These are phyloP conservation scores for Polypedilum pembai DNA, from an alignment of 1,140 invertebrate species.

Conservation along the genomic window DNA sequence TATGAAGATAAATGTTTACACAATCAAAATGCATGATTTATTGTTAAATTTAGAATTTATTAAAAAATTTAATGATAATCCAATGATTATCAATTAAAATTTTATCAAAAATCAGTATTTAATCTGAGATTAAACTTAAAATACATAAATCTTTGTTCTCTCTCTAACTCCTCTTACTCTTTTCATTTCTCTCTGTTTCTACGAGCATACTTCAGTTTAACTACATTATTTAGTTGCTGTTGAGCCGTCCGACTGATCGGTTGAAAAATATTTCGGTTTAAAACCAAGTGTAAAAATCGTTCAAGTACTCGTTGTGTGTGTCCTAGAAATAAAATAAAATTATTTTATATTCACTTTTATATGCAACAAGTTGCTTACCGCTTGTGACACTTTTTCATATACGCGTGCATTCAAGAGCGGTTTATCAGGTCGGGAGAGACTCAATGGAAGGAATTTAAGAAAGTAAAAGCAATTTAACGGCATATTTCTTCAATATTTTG, in stretches of 20 bases:
- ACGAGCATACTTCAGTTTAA: neutral
- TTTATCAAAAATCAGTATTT: neutral
- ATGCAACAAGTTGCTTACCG: neutral
- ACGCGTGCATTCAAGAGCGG: neutral
- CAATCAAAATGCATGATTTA: too few relatives aligned
- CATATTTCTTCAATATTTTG: neutral
- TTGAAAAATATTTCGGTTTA: neutral
- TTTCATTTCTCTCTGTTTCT: neutral
- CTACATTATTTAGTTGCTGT: neutral
- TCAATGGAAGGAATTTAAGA: conserved; percentile 3
- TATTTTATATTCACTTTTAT: conserved; percentile 14
- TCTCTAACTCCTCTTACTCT: neutral
- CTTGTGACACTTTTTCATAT: conserved; percentile 11
- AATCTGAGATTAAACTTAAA: neutral
- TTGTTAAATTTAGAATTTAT: neutral
- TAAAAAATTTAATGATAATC: neutral
- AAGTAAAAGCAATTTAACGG: conserved; percentile 9
- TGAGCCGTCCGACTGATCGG: neutral
- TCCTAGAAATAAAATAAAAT: neutral
- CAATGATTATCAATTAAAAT: neutral
- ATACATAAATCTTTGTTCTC: neutral
- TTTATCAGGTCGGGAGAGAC: neutral
- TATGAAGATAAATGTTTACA: too few relatives aligned
- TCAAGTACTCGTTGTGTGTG: neutral
- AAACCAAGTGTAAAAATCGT: neutral